Conservation (phyloP, 2,888 invertebrate species). For the Standfussiana lucernea region DNA sequence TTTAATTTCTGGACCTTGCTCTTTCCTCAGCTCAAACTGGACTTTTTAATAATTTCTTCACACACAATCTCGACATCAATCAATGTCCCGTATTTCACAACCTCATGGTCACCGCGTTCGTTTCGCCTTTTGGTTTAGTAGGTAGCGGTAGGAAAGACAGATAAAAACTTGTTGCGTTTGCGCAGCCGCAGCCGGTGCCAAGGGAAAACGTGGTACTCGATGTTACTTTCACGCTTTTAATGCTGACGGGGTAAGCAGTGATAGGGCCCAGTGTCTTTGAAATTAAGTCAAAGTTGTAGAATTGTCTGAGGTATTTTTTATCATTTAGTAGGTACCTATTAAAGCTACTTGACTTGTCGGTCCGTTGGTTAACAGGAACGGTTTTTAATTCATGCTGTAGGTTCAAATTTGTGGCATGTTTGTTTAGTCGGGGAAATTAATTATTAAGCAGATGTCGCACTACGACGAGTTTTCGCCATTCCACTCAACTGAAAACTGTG, state of each 20-base stretch:
- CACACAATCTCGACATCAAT: conserved; percentile 8
- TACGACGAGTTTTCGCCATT: no score
- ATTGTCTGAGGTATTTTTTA: neutral
- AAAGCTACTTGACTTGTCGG: neutral
- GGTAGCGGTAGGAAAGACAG: conserved; percentile 81
- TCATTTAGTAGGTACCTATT: neutral
- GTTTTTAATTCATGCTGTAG: no score
- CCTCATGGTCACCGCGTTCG: conserved; percentile 72
- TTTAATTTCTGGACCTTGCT: neutral
- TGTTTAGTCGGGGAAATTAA: no score
- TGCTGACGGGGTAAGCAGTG: conserved; percentile 26
- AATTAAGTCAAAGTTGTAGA: neutral
- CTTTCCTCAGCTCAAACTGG: neutral
- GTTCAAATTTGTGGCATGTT: no score
- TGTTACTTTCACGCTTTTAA: conserved; percentile 58
- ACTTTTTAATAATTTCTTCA: conserved; percentile 1
- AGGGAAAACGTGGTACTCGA: conserved; percentile 75
- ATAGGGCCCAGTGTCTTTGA: no score
- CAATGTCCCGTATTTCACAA: conserved; percentile 19
- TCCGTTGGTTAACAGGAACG: no score
- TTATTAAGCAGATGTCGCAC: no score
- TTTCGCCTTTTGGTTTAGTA: conserved; percentile 84
- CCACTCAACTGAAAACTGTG: no score
- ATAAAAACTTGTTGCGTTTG: conserved; percentile 76
- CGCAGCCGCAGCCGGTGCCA: conserved; percentile 73